Conservation (phyloP, 1,140 invertebrate species). For the Leucophenga varia region DNA sequence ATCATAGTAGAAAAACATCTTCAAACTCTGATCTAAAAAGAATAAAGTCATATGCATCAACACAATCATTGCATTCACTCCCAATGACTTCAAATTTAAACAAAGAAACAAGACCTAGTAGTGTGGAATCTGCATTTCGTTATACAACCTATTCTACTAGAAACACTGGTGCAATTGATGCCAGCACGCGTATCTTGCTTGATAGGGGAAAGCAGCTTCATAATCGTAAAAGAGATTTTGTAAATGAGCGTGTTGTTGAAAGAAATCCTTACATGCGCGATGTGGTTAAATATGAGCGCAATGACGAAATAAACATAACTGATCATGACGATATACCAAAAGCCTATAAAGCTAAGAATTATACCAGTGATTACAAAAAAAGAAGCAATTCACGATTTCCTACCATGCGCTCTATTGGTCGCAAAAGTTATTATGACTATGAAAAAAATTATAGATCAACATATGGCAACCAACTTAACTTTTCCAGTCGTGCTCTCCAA, state of each 20-base stretch:
- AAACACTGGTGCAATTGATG: constrained; percentile 27
- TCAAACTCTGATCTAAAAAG: constrained; percentile 36
- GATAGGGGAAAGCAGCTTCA: constrained; percentile 49
- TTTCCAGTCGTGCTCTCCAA: too few relatives aligned
- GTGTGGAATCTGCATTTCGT: too few relatives aligned
- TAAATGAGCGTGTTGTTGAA: constrained; percentile 47
- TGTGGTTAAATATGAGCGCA: constrained; percentile 33
- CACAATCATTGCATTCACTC: constrained; percentile 30
- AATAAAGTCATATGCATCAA: constrained; percentile 15
- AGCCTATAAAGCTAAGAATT: too few relatives aligned
- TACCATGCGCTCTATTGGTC: constrained; percentile 15
- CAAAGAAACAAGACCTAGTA: too few relatives aligned
- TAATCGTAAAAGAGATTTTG: constrained; percentile 48
- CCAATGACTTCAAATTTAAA: too few relatives aligned
- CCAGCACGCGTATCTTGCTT: constrained; percentile 36
- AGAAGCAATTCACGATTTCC: constrained; percentile 31
- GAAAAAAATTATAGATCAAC: too few relatives aligned
- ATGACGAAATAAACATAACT: constrained; percentile 22
- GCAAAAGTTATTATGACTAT: constrained; percentile 32
- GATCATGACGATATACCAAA: constrained; percentile 36
- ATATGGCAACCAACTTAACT: too few relatives aligned
- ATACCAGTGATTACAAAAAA: constrained; percentile 12
- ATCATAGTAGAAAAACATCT: constrained; percentile 17
- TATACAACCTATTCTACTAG: neutral
- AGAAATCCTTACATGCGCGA: constrained; percentile 53